phyloP scores from a whole-genome alignment of 2,113 vertebrate genomes.

The Phycodurus eques region DNA sequence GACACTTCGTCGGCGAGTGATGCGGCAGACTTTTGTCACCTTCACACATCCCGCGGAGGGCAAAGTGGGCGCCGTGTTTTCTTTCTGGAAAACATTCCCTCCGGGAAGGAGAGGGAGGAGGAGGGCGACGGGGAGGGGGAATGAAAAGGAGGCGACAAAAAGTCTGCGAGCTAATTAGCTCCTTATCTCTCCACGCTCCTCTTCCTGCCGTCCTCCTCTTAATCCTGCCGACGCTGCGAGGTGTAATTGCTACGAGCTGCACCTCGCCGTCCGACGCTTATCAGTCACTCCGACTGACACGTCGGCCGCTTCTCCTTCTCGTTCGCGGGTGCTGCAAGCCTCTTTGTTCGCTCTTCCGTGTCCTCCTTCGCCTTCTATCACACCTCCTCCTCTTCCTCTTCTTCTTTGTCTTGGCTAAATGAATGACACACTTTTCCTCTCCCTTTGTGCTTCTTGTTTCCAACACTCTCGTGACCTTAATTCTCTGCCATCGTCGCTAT shows the following conservation, averaged over 20 bases:
- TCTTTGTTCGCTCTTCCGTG: constrained; percentile 27
- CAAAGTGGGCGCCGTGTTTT: too few relatives aligned
- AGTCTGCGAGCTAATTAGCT: constrained; percentile 69
- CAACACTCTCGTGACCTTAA: background rate
- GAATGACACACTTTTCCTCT: constrained; percentile 5
- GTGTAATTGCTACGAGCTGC: constrained; percentile 65
- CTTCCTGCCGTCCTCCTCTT: constrained; percentile 59
- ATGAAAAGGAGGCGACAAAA: constrained; percentile 28
- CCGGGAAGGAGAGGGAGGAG: too few relatives aligned
- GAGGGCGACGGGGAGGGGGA: too few relatives aligned
- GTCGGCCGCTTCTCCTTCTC: constrained; percentile 17
- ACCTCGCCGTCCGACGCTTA: constrained; percentile 57
- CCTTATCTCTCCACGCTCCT: constrained; percentile 65
- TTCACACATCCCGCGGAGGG: too few relatives aligned
- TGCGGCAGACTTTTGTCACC: too few relatives aligned
- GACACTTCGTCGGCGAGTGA: too few relatives aligned
- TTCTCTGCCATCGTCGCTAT: background rate
- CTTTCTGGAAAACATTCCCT: too few relatives aligned
- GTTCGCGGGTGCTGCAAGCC: constrained; percentile 17
- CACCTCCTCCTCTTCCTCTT: constrained; percentile 4
- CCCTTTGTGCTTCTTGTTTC: background rate
- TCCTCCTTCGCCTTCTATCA: constrained; percentile 11
- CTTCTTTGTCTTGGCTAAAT: constrained; percentile 20
- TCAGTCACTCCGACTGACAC: constrained; percentile 50
- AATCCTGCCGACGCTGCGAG: constrained; percentile 65